Evolutionary conservation across 2,888 invertebrate species (phyloP).

Genomic region (Corbicula japonica): DNA sequence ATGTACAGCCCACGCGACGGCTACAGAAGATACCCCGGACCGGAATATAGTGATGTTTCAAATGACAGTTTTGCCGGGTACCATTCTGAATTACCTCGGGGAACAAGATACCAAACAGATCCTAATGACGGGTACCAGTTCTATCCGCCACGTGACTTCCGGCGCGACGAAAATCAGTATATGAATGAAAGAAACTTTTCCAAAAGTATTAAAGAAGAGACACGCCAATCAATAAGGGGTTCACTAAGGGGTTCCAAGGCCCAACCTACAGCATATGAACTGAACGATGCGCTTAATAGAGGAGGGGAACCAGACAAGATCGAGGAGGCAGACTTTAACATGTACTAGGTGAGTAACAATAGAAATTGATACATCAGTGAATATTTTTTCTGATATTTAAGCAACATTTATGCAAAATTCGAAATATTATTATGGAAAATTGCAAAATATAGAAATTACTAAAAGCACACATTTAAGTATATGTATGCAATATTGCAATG

Average conservation of each 20-base stretch:
- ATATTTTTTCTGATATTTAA: too few relatives aligned
- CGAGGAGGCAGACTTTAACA: conserved; percentile 62
- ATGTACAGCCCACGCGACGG: conserved; percentile 8
- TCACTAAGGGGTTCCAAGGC: conserved; percentile 56
- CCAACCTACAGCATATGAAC: conserved; percentile 75
- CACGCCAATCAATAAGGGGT: conserved; percentile 61
- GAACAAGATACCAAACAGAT: conserved; percentile 30
- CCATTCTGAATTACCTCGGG: conserved; percentile 70
- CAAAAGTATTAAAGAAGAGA: conserved; percentile 75
- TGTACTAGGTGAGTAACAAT: conserved; percentile 61
- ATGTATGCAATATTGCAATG: too few relatives aligned
- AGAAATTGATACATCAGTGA: too few relatives aligned
- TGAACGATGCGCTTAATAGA: conserved; percentile 68
- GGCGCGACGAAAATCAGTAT: conserved; percentile 78
- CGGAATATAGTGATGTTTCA: conserved; percentile 62
- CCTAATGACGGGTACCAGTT: conserved; percentile 55
- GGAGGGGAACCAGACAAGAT: conserved; percentile 17
- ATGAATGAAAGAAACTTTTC: conserved; percentile 79
- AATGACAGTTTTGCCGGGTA: conserved; percentile 76
- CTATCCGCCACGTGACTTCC: conserved; percentile 77
- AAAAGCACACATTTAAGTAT: too few relatives aligned
- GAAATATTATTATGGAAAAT: too few relatives aligned
- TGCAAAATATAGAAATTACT: too few relatives aligned
- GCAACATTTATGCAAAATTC: too few relatives aligned
- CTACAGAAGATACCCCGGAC: conserved; percentile 26